Conservation (phyloP, 2,888 invertebrate genomes). For the Lacanobia oleracea region DNA sequence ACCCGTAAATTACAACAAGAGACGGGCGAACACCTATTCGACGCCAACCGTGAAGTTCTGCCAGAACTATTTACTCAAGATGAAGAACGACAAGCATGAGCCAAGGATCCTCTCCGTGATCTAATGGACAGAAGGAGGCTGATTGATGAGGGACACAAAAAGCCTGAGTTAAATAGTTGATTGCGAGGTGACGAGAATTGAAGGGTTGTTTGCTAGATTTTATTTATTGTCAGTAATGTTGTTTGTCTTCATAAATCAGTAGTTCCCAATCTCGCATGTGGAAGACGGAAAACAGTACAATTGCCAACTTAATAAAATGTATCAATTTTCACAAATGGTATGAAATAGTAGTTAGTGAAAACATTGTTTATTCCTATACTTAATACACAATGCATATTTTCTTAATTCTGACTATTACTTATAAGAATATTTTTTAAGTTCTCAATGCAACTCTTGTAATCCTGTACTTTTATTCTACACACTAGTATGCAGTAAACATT, state of each 20-base stretch:
- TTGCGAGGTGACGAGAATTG: conserved; percentile 98
- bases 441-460: conserved; percentile 5
- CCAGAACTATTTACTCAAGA: conserved; percentile 98
- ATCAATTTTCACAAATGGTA: no score
- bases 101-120: conserved; percentile 98
- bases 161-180: conserved; percentile 96
- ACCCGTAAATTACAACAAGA: conserved; percentile 98
- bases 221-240: no score
- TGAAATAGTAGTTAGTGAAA: conserved; percentile 17
- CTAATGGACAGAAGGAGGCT: conserved; percentile 97
- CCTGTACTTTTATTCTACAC: conserved; percentile 17
- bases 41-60: conserved; percentile 98
- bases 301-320: no score
- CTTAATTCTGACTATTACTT: conserved; percentile 68
- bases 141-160: conserved; percentile 98
- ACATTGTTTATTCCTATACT: conserved; percentile 49
- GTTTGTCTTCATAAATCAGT: no score
- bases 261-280: no score
- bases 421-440: conserved; percentile 57
- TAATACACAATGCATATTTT: conserved; percentile 55
- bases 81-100: conserved; percentile 99
- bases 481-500: conserved; percentile 18
- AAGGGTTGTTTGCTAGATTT: conserved; percentile 88
- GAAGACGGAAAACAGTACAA: no score
- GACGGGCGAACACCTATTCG: conserved; percentile 98